Evolutionary conservation across 1,140 invertebrate genomes (phyloP).

Genomic region (Aphelenchoides fujianensis): DNA sequence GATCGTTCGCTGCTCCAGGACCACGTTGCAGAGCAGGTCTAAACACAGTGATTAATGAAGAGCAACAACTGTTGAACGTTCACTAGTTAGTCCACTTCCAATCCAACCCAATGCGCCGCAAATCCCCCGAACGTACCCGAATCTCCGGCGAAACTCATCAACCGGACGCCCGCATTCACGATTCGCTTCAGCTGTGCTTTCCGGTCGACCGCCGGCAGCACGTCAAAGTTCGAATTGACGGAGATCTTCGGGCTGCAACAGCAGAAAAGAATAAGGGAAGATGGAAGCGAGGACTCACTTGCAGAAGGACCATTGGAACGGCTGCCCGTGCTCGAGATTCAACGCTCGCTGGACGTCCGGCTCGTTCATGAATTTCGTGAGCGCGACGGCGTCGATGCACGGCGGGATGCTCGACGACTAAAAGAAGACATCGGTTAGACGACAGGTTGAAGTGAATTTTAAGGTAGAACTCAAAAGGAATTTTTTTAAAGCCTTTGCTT

Average conservation of each 20-base stretch:
- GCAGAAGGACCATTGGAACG: neutral
- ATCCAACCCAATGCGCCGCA: too few relatives aligned
- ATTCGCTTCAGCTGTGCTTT: neutral
- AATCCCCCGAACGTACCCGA: too few relatives aligned
- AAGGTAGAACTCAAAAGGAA: too few relatives aligned
- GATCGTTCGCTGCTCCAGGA: neutral
- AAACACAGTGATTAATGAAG: neutral
- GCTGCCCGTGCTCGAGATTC: neutral
- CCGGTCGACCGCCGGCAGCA: neutral
- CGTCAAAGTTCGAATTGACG: neutral
- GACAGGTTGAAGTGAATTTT: too few relatives aligned
- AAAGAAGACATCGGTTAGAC: neutral
- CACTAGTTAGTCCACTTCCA: too few relatives aligned
- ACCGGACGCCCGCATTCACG: neutral
- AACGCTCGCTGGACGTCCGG: too few relatives aligned
- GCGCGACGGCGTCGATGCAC: neutral
- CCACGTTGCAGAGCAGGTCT: neutral
- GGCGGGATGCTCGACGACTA: neutral
- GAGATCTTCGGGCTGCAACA: neutral
- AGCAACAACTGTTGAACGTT: neutral
- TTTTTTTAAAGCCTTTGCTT: too few relatives aligned
- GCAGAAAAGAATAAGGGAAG: neutral
- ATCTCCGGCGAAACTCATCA: neutral
- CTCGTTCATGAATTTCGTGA: too few relatives aligned
- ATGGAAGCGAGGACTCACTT: neutral